These are phyloP conservation scores for Danionella cerebrum DNA, from an alignment of 2,113 vertebrate genomes.

Conservation along the genomic window DNA sequence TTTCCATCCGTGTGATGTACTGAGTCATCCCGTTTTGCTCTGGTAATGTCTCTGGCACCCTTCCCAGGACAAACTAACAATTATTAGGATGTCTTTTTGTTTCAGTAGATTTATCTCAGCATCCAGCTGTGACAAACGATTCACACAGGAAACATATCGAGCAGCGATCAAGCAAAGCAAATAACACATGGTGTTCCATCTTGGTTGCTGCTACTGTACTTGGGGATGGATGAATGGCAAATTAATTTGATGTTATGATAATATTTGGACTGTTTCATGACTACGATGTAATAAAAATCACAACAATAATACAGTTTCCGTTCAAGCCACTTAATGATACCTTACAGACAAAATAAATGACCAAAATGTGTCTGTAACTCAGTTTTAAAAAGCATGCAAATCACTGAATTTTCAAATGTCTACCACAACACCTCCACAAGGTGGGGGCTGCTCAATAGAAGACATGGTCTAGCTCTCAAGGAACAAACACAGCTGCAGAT, in stretches of 20 bases:
- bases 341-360: too few species aligned
- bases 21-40: slow-evolving; percentile 15
- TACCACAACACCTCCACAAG: too few species aligned
- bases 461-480: too few species aligned
- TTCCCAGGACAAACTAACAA: not conserved
- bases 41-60: not conserved
- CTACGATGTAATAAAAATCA: too few species aligned
- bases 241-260: not conserved
- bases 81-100: not conserved
- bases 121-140: not conserved
- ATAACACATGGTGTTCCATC: too few species aligned
- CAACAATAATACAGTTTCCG: too few species aligned
- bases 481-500: too few species aligned
- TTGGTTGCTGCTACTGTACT: not conserved
- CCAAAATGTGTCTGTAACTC: too few species aligned
- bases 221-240: not conserved
- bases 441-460: too few species aligned
- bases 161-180: not conserved
- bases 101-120: not conserved
- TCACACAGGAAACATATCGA: not conserved
- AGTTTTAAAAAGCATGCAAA: too few species aligned
- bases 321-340: too few species aligned
- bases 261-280: not conserved
- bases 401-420: too few species aligned
- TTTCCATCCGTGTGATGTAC: slow-evolving; percentile 48